Conservation (phyloP, 2,113 vertebrate genomes). For the Bucco capensis region DNA sequence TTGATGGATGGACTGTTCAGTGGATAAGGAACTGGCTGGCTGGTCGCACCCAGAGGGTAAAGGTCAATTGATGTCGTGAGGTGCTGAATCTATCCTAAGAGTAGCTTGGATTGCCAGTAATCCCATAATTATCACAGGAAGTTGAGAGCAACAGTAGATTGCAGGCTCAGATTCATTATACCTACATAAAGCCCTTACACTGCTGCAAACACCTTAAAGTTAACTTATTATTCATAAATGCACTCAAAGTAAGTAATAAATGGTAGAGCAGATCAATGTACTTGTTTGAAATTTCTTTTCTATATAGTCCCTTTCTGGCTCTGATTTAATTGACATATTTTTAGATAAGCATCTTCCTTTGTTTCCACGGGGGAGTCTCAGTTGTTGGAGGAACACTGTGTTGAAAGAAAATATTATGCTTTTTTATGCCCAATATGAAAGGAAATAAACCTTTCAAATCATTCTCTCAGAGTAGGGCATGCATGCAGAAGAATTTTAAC, state of each 20-base stretch:
- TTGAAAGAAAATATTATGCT: not conserved
- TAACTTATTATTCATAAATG: not conserved
- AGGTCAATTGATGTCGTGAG: not conserved
- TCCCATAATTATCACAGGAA: not conserved
- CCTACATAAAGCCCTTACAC: not conserved
- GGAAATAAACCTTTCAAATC: not conserved
- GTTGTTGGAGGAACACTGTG: not conserved
- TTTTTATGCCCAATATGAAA: not conserved
- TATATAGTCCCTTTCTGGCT: not conserved
- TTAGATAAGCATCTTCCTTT: not conserved
- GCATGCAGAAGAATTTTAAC: not conserved
- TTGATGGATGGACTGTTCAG: too few species aligned
- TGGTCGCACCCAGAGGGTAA: too few species aligned
- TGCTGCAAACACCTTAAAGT: not conserved
- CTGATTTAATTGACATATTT: not conserved
- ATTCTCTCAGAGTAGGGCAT: not conserved
- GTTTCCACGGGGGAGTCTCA: not conserved
- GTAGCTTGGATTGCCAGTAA: not conserved
- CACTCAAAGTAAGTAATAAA: not conserved
- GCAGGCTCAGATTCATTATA: not conserved
- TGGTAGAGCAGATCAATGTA: not conserved
- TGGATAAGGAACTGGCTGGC: too few species aligned
- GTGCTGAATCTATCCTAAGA: not conserved
- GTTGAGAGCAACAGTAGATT: not conserved
- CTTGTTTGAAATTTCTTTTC: not conserved